phyloP scores from a whole-genome alignment of 2,797 vertebrate species.

The Scyliorhinus canicula region DNA sequence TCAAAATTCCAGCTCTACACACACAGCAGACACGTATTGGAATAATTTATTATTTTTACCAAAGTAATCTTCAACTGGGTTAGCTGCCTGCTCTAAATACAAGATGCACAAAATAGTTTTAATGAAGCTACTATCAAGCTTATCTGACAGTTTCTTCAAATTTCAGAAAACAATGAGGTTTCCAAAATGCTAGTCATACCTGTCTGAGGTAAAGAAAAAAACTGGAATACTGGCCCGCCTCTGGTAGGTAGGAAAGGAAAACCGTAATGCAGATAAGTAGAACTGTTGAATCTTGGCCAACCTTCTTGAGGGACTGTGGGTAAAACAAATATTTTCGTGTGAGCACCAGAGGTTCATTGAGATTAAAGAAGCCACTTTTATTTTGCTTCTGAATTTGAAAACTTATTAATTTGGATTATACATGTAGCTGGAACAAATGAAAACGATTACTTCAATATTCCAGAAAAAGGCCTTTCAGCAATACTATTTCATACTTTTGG shows the following conservation, averaged over 20 bases:
- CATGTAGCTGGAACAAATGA: background rate
- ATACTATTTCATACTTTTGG: background rate
- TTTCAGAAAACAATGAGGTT: background rate
- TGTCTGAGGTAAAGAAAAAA: constrained; percentile 81
- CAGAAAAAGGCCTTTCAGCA: background rate
- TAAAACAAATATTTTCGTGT: background rate
- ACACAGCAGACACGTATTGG: background rate
- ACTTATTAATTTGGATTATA: background rate
- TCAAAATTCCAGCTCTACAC: background rate
- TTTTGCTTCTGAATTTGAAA: background rate
- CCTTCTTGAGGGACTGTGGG: constrained; percentile 71
- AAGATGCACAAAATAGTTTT: background rate
- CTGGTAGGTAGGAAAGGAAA: constrained; percentile 77
- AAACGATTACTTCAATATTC: background rate
- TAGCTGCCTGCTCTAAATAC: background rate
- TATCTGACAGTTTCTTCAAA: background rate
- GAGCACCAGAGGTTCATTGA: background rate
- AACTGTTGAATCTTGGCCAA: constrained; percentile 76
- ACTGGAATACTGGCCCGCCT: constrained; percentile 81
- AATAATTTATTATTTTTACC: background rate
- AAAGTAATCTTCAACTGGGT: background rate
- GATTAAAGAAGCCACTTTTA: background rate
- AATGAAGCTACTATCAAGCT: background rate
- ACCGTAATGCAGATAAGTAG: constrained; percentile 82
- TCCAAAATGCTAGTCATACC: constrained; percentile 52